A percentile compares a stretch with the other conserved stretches of the same genome.
Conservation (phyloP, 2,888 invertebrate species). For the Diadegma fenestrale region DNA sequence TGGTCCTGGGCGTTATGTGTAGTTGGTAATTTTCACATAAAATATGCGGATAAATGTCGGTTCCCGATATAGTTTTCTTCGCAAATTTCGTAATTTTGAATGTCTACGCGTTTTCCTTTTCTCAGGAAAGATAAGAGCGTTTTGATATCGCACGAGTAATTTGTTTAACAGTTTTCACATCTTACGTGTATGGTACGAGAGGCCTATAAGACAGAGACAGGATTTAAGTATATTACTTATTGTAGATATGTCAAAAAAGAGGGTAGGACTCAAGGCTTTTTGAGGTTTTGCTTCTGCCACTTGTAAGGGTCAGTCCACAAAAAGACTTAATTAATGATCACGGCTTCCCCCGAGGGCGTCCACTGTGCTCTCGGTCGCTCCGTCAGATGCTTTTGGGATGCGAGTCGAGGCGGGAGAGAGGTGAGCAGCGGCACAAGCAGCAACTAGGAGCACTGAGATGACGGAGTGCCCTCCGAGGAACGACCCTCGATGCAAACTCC, state of each 20-base stretch:
- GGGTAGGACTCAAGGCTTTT: slow-evolving; percentile 74
- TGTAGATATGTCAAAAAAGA: slow-evolving; percentile 55
- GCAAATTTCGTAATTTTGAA: too few relatives aligned
- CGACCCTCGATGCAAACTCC: slow-evolving; percentile 85
- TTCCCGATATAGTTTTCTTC: too few relatives aligned
- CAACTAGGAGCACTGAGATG: slow-evolving; percentile 83
- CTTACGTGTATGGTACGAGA: slow-evolving; percentile 65
- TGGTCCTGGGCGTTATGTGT: neutral
- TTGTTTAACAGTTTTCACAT: neutral
- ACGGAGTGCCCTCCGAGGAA: slow-evolving; percentile 85
- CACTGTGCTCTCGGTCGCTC: slow-evolving; percentile 75
- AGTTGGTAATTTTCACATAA: neutral
- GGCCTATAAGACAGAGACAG: slow-evolving; percentile 65
- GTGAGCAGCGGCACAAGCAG: slow-evolving; percentile 73
- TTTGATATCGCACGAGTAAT: neutral
- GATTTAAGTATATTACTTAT: slow-evolving; percentile 46
- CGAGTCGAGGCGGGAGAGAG: slow-evolving; percentile 67
- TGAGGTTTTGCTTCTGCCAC: slow-evolving; percentile 80
- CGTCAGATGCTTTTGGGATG: slow-evolving; percentile 66
- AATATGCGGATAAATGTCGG: neutral
- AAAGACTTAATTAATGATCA: slow-evolving; percentile 85
- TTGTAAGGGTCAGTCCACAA: slow-evolving; percentile 84
- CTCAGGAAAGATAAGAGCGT: neutral
- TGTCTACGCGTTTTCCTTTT: neutral
- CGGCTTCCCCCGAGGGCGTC: slow-evolving; percentile 81